Conservation (phyloP, 2,888 invertebrate genomes). For the Eledone cirrhosa region DNA sequence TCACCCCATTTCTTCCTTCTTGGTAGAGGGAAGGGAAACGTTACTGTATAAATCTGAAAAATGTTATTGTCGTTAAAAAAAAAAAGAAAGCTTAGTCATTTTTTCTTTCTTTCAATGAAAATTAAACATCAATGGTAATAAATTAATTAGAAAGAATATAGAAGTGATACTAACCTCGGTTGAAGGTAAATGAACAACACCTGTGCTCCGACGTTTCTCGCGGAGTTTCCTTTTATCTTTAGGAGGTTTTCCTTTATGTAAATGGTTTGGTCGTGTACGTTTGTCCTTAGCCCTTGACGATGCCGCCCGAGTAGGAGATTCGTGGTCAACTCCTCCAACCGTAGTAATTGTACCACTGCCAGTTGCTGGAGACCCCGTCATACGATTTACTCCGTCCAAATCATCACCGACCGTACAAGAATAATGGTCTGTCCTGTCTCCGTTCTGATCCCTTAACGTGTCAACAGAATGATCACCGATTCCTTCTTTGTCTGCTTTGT, state of each 20-base stretch:
- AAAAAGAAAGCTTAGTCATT: no score
- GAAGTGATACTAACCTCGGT: constrained; percentile 69
- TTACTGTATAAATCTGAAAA: no score
- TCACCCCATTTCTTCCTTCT: no score
- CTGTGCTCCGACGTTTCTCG: constrained; percentile 73
- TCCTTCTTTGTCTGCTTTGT: constrained; percentile 39
- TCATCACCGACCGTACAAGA: constrained; percentile 36
- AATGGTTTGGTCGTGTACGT: constrained; percentile 68
- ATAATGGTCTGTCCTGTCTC: constrained; percentile 42
- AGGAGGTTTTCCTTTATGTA: constrained; percentile 71
- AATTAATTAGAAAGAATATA: no score
- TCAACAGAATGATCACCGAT: constrained; percentile 37
- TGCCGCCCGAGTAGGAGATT: constrained; percentile 67
- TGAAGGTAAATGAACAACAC: constrained; percentile 72
- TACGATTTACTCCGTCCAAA: constrained; percentile 36
- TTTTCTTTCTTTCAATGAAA: neutral
- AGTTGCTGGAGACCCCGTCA: neutral
- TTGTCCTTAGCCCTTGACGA: constrained; percentile 66
- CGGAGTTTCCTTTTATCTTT: constrained; percentile 72
- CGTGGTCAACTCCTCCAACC: constrained; percentile 44
- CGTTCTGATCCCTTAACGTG: constrained; percentile 37
- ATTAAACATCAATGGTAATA: no score
- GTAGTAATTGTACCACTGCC: constrained; percentile 38
- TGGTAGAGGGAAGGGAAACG: no score
- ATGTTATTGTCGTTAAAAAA: no score